Base-by-base conservation (phyloP, 30 jellyfish, hydroid and myxozoan species). In the Hydractinia symbiolongicarpus region DNA sequence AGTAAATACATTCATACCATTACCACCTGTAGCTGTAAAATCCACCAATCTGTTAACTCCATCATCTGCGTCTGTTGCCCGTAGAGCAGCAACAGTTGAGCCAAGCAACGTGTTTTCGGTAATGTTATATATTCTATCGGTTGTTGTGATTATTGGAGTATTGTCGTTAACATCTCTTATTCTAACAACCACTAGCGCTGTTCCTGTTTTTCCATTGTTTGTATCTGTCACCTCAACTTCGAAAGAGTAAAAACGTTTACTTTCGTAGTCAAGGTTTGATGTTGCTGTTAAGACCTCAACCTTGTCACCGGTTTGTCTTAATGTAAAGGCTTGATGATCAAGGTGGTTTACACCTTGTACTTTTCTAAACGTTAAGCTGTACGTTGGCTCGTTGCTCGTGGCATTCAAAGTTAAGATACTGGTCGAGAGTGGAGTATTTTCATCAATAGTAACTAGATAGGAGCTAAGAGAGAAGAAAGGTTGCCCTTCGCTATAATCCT, bases 161-260 rank as follows among this genome's bases (percentile, higher is more conserved):
- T 93, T 83, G 49, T 83, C 94, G 57, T 93, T 93, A 20, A 69
- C 73, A 61, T 93, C 99, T 13, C 73, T 62, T 5, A 93, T 83
- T 8, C 68, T 72, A 50, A 93, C 89, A 30, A 77, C 75, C 5
- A 93, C 82, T 44, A 81, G 90, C 1, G 88, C 81, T 21, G 50
- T 58, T 6, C 82, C 71, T 57, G 83, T 54, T 30, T 61, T 78
- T 13, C 61, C 40, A 16, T 56, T 78, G 17, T 55, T 13, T 40
- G 87, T 20, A 71, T 85, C 95, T 7, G 56, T 51, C 14, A 76
- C 95, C 67, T 82, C 83, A 15, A 87, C 85, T 53, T 72, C 57
- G 19, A 87, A 73, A 51, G 77, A 10, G 69, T 81, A 87, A 21
- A 17, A 52, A 13, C 74, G n/a, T 52, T 87, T 73, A n/a, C 9